Evolutionary conservation across 2,888 invertebrate species (phyloP), one percentile per base, ranked within the genome.

Genomic region (Meta bourneti): DNA sequence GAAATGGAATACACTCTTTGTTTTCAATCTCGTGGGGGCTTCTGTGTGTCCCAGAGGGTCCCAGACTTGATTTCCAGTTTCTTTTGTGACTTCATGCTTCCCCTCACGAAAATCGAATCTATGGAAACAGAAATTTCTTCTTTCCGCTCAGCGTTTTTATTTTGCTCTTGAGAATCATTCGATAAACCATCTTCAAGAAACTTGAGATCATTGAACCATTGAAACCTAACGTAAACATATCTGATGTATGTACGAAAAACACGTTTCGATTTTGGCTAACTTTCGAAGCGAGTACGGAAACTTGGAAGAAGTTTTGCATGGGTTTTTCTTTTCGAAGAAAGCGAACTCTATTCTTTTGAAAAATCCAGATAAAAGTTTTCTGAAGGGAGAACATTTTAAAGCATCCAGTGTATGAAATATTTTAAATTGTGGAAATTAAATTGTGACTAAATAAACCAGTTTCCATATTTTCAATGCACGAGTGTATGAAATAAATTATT

Each of bases 121-220:
- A 78, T 52, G 7, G 16, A 52, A 51, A 20, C n/a, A 61, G 61
- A 16, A 61, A 61, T 84, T 83, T 75, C 34, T 61, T 34, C 34
- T 20, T 34, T 75, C 48, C 54, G 16, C 6, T 72, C n/a, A 61
- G 11, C 74, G 34, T 84, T 84, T 84, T 13, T 52, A 61, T 52
- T 79, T 79, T 61, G 61, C 61, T 79, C 61, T 79, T 16, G 69
- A 61, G 74, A 84, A 84, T 75, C 74, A 84, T 84, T 75, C 84
- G 84, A 84, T 84, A 74, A 84, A 84, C 20, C 74, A 61, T 84
- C 84, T 82, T 71, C 82, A 20, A 51, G 71, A 13, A 71, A 51
- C 51, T 72, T 51, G 72, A 82, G 70, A 82, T 82, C 82, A 82
- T 49, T 51, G 54, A 75, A n/a, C 84, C 84, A 11, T 75, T 75